Evolutionary conservation across 2,888 invertebrate genomes (phyloP).

Genomic region (Cistogaster globosa): DNA sequence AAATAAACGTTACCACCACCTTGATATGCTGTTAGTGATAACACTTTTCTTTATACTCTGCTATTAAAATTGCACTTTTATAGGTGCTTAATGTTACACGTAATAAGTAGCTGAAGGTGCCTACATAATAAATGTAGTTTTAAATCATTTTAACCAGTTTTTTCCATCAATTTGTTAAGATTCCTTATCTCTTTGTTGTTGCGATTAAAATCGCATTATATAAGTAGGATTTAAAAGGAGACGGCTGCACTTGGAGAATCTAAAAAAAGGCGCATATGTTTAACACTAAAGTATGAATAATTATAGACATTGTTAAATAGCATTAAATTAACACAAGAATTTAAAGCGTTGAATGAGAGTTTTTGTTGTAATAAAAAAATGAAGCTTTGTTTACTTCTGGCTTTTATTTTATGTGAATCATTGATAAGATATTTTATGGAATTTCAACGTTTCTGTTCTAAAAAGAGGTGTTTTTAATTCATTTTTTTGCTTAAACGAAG

Average conservation of each 20-base stretch:
- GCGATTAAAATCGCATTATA: slow-evolving; percentile 21
- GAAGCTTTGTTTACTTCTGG: too few species aligned
- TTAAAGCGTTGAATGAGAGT: too few species aligned
- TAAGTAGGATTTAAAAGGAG: neutral
- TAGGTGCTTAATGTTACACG: slow-evolving; percentile 63
- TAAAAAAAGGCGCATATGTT: neutral
- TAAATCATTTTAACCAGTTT: slow-evolving; percentile 38
- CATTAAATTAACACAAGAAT: too few species aligned
- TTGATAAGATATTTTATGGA: too few species aligned
- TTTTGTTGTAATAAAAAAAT: too few species aligned
- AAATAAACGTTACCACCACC: slow-evolving; percentile 43
- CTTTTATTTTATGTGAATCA: too few species aligned
- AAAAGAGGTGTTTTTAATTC: too few species aligned
- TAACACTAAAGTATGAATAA: neutral
- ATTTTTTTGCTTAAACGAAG: too few species aligned
- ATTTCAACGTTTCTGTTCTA: too few species aligned
- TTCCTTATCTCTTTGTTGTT: slow-evolving; percentile 11
- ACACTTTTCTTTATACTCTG: neutral
- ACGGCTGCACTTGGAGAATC: neutral
- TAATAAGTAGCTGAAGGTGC: slow-evolving; percentile 46
- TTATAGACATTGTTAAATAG: neutral
- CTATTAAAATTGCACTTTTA: slow-evolving; percentile 38
- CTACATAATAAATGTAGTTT: slow-evolving; percentile 39
- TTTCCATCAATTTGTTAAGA: slow-evolving; percentile 25
- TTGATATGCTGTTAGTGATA: slow-evolving; percentile 44